phyloP scores from a whole-genome alignment of 2,113 vertebrate species.

The Electrona antarctica region DNA sequence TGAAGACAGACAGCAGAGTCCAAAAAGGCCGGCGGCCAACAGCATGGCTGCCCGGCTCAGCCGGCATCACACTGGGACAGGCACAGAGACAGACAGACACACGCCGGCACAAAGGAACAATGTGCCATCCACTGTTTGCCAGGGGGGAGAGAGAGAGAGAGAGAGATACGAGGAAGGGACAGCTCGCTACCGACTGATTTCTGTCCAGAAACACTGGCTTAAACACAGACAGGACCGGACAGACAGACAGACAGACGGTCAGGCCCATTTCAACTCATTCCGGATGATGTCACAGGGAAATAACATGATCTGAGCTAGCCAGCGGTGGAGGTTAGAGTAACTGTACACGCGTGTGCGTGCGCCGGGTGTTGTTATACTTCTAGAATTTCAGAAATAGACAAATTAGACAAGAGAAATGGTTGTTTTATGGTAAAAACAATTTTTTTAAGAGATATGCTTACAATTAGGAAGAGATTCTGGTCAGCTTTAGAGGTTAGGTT shows the following conservation, averaged over 20 bases:
- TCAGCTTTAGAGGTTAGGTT: no score
- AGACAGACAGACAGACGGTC: not conserved
- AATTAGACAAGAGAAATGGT: no score
- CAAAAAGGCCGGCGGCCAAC: not conserved
- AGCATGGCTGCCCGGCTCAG: not conserved
- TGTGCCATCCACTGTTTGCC: not conserved
- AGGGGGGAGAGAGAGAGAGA: not conserved
- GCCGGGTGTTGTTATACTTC: no score
- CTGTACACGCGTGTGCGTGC: no score
- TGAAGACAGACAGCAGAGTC: not conserved
- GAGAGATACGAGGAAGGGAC: not conserved
- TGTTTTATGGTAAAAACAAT: no score
- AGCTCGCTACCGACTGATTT: not conserved
- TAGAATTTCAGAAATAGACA: no score
- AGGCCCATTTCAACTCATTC: not conserved
- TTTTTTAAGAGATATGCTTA: no score
- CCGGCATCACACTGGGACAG: not conserved
- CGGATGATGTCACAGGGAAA: no score
- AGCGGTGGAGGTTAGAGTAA: no score
- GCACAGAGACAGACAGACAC: not conserved
- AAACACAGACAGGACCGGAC: not conserved
- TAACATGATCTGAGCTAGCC: no score
- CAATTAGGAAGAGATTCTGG: no score
- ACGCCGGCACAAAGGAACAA: not conserved
- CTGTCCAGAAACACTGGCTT: not conserved